These are phyloP conservation scores for Oryzias melastigma DNA, from an alignment of 2,113 vertebrate species.

Conservation along the genomic window DNA sequence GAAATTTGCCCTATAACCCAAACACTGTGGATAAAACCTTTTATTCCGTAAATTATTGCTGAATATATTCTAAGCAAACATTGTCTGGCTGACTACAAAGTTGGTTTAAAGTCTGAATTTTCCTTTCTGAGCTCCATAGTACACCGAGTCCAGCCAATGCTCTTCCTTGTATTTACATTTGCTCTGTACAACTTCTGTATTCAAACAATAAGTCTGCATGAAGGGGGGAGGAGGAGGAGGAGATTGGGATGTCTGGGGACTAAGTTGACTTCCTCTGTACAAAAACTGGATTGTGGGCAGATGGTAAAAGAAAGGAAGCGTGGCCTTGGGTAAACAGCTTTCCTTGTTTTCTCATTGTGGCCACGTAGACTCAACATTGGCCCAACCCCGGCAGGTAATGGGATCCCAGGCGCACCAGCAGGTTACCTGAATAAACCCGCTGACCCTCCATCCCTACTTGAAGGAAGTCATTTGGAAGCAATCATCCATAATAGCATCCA, in stretches of 20 bases:
- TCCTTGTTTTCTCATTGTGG: conserved; percentile 48
- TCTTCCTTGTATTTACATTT: conserved; percentile 65
- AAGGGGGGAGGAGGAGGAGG: conserved; percentile 17
- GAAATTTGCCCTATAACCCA: conserved; percentile 2
- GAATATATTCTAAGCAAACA: conserved; percentile 16
- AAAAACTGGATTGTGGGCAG: conserved; percentile 40
- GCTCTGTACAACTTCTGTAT: conserved; percentile 56
- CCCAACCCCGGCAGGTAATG: conserved; percentile 25
- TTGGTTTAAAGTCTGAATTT: conserved; percentile 45
- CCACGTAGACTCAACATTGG: conserved; percentile 57
- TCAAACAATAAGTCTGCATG: conserved; percentile 65
- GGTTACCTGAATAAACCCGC: conserved; percentile 33
- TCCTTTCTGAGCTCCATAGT: conserved; percentile 35
- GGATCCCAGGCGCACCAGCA: conserved; percentile 16
- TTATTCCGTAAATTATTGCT: conserved; percentile 1
- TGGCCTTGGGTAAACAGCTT: conserved; percentile 62
- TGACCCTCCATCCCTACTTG: conserved; percentile 43
- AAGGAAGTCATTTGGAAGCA: conserved; percentile 67
- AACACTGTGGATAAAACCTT: conserved; percentile 7
- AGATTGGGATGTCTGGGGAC: conserved; percentile 52
- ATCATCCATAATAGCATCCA: conserved; percentile 57
- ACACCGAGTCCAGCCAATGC: conserved; percentile 45
- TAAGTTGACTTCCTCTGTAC: conserved; percentile 60
- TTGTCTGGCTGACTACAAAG: conserved; percentile 38
- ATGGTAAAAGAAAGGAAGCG: conserved; percentile 54